Percentiles rank a stretch among this genome's conserved stretches.
Evolutionary conservation across 1,140 invertebrate genomes (phyloP).

Genomic region (Ruditapes philippinarum): DNA sequence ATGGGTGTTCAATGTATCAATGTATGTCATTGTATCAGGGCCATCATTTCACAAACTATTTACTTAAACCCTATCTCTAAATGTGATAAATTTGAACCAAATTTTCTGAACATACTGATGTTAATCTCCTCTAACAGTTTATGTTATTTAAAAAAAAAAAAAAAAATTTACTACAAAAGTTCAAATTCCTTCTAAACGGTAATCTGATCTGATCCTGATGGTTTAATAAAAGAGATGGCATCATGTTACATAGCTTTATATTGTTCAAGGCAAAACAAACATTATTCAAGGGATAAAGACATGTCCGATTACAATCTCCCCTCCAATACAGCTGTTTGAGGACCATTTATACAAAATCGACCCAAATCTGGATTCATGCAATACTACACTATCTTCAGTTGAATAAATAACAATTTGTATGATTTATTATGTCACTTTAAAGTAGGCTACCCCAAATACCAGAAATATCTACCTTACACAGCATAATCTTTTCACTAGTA

Average conservation of each 20-base stretch:
- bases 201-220: background rate
- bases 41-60: no score
- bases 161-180: no score
- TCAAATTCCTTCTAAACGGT: background rate
- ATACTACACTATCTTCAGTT: no score
- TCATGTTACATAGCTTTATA: conserved; percentile 16
- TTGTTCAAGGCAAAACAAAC: conserved; percentile 30
- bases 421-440: background rate
- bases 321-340: conserved; percentile 8
- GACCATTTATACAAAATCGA: background rate
- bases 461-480: conserved; percentile 9
- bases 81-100: no score
- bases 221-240: conserved; percentile 28
- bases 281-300: background rate
- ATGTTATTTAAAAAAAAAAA: no score
- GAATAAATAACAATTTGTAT: no score
- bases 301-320: conserved; percentile 1
- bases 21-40: no score
- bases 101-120: no score
- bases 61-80: no score
- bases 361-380: background rate
- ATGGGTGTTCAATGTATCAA: no score
- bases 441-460: background rate
- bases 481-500: no score
- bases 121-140: no score